Percentiles rank a stretch among this genome's conserved stretches.
Evolutionary conservation across 2,888 invertebrate species (phyloP).

Genomic region (Limnephilus lunatus): DNA sequence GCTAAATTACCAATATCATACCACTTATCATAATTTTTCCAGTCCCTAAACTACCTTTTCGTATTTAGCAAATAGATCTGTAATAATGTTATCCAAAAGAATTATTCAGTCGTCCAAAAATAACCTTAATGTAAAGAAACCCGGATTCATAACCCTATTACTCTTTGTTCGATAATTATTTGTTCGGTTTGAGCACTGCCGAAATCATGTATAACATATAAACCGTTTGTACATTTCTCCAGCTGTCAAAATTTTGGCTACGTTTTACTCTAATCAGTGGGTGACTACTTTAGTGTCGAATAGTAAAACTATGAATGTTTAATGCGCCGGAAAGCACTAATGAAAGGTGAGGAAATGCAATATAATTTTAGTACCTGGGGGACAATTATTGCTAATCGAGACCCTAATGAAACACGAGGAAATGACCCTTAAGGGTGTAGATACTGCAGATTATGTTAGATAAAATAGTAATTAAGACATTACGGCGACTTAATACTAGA

Average conservation of each 20-base stretch:
- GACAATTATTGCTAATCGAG: not conserved
- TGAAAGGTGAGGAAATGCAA: constrained; percentile 2
- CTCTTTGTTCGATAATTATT: too few relatives aligned
- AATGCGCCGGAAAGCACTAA: not conserved
- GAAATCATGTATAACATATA: not conserved
- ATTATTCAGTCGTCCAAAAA: too few relatives aligned
- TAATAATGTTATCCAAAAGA: too few relatives aligned
- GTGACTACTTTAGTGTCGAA: not conserved
- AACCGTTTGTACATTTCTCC: not conserved
- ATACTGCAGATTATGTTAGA: not conserved
- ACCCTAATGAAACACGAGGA: constrained; percentile 12
- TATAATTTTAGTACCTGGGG: not conserved
- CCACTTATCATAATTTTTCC: too few relatives aligned
- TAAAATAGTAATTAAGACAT: not conserved
- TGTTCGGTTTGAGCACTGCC: too few relatives aligned
- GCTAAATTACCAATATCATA: too few relatives aligned
- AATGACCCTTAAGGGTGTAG: not conserved
- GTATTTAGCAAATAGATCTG: too few relatives aligned
- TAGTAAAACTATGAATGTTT: not conserved
- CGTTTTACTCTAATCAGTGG: not conserved
- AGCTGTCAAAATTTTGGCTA: not conserved
- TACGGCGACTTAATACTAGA: not conserved
- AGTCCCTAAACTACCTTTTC: too few relatives aligned
- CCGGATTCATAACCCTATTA: too few relatives aligned
- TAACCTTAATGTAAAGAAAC: too few relatives aligned